Evolutionary conservation across 2,888 invertebrate genomes (phyloP).

Genomic region (Ochropleura plecta): DNA sequence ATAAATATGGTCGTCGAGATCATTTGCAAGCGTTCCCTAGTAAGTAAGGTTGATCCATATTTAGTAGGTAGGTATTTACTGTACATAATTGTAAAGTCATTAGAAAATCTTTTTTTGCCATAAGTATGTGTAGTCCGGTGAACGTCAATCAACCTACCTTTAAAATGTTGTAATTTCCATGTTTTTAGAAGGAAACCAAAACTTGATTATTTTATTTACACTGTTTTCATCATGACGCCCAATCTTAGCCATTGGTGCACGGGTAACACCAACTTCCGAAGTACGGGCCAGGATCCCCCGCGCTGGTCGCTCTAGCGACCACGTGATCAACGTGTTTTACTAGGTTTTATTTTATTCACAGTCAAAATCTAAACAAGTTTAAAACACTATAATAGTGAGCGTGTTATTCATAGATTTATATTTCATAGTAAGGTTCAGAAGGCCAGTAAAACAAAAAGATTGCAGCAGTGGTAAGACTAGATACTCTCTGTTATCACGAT

Average conservation of each 20-base stretch:
- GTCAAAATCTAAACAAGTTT: conserved; percentile 5
- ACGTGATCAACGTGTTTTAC: background rate
- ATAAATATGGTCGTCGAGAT: background rate
- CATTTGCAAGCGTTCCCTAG: background rate
- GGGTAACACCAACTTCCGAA: no score
- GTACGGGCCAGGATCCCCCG: no score
- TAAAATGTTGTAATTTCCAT: background rate
- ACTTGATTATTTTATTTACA: background rate
- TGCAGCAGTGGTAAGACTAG: conserved; percentile 33
- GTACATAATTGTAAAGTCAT: background rate
- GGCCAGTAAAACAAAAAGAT: conserved; percentile 58
- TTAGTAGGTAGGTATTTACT: background rate
- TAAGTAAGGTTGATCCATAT: background rate
- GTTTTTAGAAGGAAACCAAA: background rate
- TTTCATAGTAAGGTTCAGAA: conserved; percentile 45
- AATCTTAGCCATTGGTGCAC: no score
- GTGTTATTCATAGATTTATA: conserved; percentile 27
- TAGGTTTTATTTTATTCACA: background rate
- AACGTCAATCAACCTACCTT: background rate
- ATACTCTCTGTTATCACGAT: conserved; percentile 48
- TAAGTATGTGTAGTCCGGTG: background rate
- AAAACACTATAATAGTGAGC: conserved; percentile 19
- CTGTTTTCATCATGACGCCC: no score
- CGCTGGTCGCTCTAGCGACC: no score
- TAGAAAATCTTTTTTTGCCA: conserved; percentile 4